These are phyloP conservation scores for Zophobas atratus DNA, from an alignment of 1,140 invertebrate species.

Conservation along the genomic window DNA sequence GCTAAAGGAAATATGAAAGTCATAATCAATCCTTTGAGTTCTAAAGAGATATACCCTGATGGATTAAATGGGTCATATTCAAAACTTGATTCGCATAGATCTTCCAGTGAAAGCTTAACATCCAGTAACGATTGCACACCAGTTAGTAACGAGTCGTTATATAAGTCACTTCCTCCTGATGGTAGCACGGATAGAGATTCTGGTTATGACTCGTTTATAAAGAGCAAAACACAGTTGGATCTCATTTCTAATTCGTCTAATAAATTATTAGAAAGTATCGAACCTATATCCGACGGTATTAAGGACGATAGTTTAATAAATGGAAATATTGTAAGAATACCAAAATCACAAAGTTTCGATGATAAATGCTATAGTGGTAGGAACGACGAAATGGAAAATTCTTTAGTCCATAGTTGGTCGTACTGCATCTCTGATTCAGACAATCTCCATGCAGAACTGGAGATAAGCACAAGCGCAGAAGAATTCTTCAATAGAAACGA, in stretches of 20 bases:
- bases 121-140: conserved; percentile 60
- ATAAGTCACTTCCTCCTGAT: conserved; percentile 49
- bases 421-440: conserved; percentile 65
- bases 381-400: conserved; percentile 58
- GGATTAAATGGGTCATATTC: conserved; percentile 65
- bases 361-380: conserved; percentile 61
- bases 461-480: conserved; percentile 64
- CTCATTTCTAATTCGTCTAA: conserved; percentile 54
- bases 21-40: conserved; percentile 72
- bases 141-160: conserved; percentile 58
- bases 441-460: conserved; percentile 61
- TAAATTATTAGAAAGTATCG: conserved; percentile 60
- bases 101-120: conserved; percentile 65
- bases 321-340: conserved; percentile 65
- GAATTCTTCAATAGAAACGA: conserved; percentile 64
- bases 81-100: conserved; percentile 61
- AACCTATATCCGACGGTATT: conserved; percentile 64
- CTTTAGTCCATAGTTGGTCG: conserved; percentile 66
- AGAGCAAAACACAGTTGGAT: conserved; percentile 50
- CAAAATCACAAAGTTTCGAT: conserved; percentile 67
- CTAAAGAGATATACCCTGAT: conserved; percentile 65
- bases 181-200: conserved; percentile 56
- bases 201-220: conserved; percentile 58
- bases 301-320: conserved; percentile 56
- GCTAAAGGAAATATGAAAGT: conserved; percentile 67